Conservation (phyloP, 2,113 vertebrate species). For the Nicator chloris region DNA sequence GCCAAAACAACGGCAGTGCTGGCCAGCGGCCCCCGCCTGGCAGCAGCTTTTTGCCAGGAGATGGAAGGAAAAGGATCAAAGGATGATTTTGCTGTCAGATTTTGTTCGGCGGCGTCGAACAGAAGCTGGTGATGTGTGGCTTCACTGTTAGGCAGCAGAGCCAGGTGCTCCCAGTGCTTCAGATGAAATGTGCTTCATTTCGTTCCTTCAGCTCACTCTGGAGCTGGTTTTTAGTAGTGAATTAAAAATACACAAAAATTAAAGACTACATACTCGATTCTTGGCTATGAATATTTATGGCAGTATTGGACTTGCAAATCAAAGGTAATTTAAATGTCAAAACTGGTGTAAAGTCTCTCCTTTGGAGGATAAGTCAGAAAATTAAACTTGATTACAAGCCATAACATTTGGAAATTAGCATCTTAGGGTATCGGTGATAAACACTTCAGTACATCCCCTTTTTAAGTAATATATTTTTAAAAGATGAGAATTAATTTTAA, state of each 20-base stretch:
- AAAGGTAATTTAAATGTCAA: constrained; percentile 57
- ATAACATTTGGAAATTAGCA: constrained; percentile 25
- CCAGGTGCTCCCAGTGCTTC: not conserved
- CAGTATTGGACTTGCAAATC: constrained; percentile 57
- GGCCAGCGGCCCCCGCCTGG: accelerated
- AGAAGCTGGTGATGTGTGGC: accelerated
- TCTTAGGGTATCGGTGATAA: not conserved
- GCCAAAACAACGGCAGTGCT: not conserved
- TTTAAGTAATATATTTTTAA: not conserved
- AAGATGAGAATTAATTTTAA: not conserved
- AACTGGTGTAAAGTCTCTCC: constrained; percentile 21
- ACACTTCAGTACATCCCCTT: not conserved
- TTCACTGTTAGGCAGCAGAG: not conserved
- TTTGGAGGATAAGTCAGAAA: constrained; percentile 39
- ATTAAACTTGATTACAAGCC: constrained; percentile 45
- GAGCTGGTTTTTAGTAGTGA: not conserved
- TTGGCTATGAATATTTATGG: constrained; percentile 59
- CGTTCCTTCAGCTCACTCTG: not conserved
- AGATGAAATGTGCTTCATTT: not conserved
- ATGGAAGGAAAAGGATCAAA: not conserved
- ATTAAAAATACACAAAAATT: not conserved
- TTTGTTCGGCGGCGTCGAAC: not conserved
- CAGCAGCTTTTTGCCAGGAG: not conserved
- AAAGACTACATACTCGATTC: not conserved
- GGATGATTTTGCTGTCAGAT: not conserved